Base-by-base conservation (phyloP, 2,113 vertebrate genomes). In the Nibea coibor region DNA sequence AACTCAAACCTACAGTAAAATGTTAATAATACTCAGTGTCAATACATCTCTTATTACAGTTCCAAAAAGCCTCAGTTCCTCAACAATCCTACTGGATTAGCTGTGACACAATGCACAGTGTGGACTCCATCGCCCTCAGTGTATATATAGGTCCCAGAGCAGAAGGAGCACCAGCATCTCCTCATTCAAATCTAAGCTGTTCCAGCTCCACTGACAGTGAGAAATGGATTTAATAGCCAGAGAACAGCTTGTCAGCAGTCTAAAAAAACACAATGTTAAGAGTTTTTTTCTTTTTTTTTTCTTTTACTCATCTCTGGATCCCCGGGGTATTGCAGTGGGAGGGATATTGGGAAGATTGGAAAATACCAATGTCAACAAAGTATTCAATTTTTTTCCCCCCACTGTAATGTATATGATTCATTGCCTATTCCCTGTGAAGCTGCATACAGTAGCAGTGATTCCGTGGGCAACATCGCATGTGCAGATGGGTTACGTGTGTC, bases 181-280 rank as follows among this genome's bases (percentile, higher is more conserved):
- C 83, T 88, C 90, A 91, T 91, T 89, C 90, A 91, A 89, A 91
- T 93, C 42, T 88, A 88, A 89, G 83, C 80, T 58, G 83, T 74
- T 83, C 73, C 71, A 57, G 80, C 87, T 80, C 66, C 79, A 85
- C 82, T 93, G 93, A 95, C 93, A 93, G 87, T 93, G 93, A 94
- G 90, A 91, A 94, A 94, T 94, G 91, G 90, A 91, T 95, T 93
- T 93, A 95, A 93, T 94, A 93, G 92, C 83, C 86, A 70, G 72
- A 90, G 88, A 94, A 91, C 85, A 88, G 91, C 89, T 86, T 93
- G 94, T 95, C 94, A 94, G 92, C 91, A 93, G 50, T 91, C 90
- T 92, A 78, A 91, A 91, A 91, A 90, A 81, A 54, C 87, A 89
- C 88, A 81, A 77, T 81, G 91, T 93, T 83, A 67, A 82, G 82